Evolutionary conservation across 2,888 invertebrate genomes (phyloP), one percentile per base, ranked within the genome.

Genomic region (Venustoraphidia nigricollis): DNA sequence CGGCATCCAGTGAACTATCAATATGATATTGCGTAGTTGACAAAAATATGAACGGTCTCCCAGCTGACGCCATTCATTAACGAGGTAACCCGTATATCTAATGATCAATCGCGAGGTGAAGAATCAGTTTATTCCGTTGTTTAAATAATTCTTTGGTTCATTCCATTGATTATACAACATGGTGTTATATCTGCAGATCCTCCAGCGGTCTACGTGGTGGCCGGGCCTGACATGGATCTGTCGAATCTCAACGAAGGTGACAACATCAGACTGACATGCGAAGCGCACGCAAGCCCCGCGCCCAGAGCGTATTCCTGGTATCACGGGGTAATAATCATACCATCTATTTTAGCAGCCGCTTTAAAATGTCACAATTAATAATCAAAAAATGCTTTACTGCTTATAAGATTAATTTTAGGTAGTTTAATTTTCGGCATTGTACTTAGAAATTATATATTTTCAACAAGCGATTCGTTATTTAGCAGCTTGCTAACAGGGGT

Each of bases 301-400:
- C 79, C 85, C 10, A 76, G 75, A 54, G 79, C 76, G 58, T 83
- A 82, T 63, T 77, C 79, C 45, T 90, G 89, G 79, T 86, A 83
- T 62, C 85, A 82, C 64, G 80, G 86, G 70, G 89, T 89, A 73
- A 79, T 79, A 27, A 27, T 27, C 6, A 6, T 27, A 27, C 6
- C 27, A 27, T 27, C 27, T 27, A 27, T 6, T 17, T 17, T 17
- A 17, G 17, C 17, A 4, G 17, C 4, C n/a, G n/a, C n/a, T n/a
- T n/a, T n/a, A n/a, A n/a, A n/a, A n/a, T n/a, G n/a, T n/a, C n/a
- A n/a, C n/a, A n/a, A n/a, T n/a, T n/a, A n/a, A n/a, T n/a, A n/a
- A n/a, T n/a, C n/a, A n/a, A n/a, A n/a, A n/a, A n/a, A n/a, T n/a
- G n/a, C n/a, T n/a, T n/a, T n/a, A n/a, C n/a, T n/a, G n/a, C n/a